Base-by-base conservation (phyloP, 2,797 vertebrate species). In the Percopsis omiscomaycus region DNA sequence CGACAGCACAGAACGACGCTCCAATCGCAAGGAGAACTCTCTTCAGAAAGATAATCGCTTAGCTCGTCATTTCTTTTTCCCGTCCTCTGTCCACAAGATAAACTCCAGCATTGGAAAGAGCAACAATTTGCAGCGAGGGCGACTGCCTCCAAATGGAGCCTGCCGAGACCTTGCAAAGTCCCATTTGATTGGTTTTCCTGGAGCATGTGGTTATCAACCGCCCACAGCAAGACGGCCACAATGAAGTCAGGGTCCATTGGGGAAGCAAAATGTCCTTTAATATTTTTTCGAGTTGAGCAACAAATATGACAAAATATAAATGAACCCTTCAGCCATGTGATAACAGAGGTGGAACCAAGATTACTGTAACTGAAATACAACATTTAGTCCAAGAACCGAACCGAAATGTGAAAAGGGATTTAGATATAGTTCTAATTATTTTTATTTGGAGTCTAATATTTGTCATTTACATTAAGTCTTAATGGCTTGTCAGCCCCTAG, bases 1-100 rank as follows among this genome's bases (percentile, higher is more conserved):
- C 60, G 75, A 76, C 80, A 79, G 72, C 73, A 66, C 74, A 78
- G 86, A 81, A 81, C 71, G 85, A 85, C 82, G 81, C 82, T 82
- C 71, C 81, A 79, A 84, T 84, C 66, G 53, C 15, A 28, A 27
- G 14, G 6, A 78, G 75, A 74, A 47, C 68, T 79, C 61, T 66
- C 77, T 70, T 67, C 75, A 57, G 63, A 84, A 80, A 87, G 84
- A 87, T 85, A 87, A 84, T 86, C 60, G 74, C 83, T 87, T 86
- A 79, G 78, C 75, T 85, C 81, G 86, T 88, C 87, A 86, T 89
- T 87, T 80, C 61, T 68, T 37, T 12, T 3, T 12, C 13, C 27
- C 8, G 2, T 22, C 49, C 37, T 14, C 64, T 1, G 65, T 73
- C 71, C 59, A 55, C 74, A 52, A 86, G 86, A 90, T 90, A 88